Percentiles rank a stretch among this genome's conserved stretches.
These are phyloP conservation scores for Ameiurus melas DNA, from an alignment of 2,113 vertebrate genomes.

Conservation along the genomic window DNA sequence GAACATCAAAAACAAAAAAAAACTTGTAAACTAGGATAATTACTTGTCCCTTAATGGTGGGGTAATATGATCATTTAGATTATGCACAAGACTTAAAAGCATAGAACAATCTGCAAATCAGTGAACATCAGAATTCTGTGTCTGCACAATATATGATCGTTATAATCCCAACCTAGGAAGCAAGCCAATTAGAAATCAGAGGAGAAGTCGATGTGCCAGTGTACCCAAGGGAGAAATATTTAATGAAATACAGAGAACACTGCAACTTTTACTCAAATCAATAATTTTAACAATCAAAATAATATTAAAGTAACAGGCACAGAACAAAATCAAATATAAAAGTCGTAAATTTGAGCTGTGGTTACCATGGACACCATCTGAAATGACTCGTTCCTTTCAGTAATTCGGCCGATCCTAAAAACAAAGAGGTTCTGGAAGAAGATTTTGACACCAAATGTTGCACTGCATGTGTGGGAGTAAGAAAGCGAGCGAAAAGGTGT, in stretches of 20 bases:
- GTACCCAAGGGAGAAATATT: neutral
- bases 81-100: neutral
- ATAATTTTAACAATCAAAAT: neutral
- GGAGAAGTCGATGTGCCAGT: neutral
- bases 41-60: neutral
- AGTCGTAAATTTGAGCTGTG: neutral
- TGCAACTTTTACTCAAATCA: neutral
- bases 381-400: neutral
- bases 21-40: neutral
- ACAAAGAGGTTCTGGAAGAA: neutral
- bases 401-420: neutral
- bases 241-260: neutral
- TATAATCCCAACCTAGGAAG: neutral
- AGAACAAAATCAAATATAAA: neutral
- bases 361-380: constrained; percentile 26
- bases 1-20: neutral
- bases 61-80: neutral
- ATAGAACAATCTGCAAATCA: neutral
- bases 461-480: neutral
- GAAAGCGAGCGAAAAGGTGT: constrained; percentile 2
- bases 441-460: neutral
- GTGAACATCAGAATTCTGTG: neutral
- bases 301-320: neutral
- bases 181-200: neutral
- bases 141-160: neutral